A percentile compares a stretch with the other conserved stretches of the same genome.
phyloP scores from a whole-genome alignment of 2,888 invertebrate genomes.

The Arge pagana region DNA sequence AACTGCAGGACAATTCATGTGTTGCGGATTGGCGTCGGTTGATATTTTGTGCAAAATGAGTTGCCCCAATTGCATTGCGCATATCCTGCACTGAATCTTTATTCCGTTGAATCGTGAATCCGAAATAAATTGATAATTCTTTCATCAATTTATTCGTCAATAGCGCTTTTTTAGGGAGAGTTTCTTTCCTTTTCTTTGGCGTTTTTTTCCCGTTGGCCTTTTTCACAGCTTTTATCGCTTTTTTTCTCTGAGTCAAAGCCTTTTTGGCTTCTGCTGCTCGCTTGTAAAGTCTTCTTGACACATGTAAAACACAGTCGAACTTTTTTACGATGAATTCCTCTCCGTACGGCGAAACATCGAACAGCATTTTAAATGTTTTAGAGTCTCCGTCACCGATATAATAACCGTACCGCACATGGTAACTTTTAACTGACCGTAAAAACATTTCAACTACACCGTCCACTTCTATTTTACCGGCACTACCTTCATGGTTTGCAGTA shows the following conservation, averaged over 20 bases:
- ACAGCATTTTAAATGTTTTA: conserved; percentile 20
- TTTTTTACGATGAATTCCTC: too few relatives aligned
- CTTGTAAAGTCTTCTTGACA: too few relatives aligned
- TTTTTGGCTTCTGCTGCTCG: too few relatives aligned
- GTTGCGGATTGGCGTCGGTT: conserved; percentile 32
- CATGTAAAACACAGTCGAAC: too few relatives aligned
- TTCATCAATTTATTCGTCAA: too few relatives aligned
- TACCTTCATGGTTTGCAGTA: conserved; percentile 25
- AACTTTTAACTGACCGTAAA: conserved; percentile 22
- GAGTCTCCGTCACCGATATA: conserved; percentile 30
- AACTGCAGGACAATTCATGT: conserved; percentile 26
- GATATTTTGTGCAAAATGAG: conserved; percentile 31
- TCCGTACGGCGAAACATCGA: conserved; percentile 18
- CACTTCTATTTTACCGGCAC: conserved; percentile 28
- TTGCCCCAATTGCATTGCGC: conserved; percentile 28
- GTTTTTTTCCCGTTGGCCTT: too few relatives aligned
- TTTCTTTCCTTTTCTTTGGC: too few relatives aligned
- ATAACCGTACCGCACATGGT: conserved; percentile 18
- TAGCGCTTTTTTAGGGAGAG: too few relatives aligned
- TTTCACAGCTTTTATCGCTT: too few relatives aligned
- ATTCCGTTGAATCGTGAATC: too few relatives aligned
- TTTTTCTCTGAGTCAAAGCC: too few relatives aligned
- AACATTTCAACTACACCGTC: conserved; percentile 28
- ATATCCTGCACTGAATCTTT: conserved; percentile 24
- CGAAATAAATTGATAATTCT: too few relatives aligned